phyloP scores from a whole-genome alignment of 2,113 vertebrate species.

The Bagarius yarrelli region DNA sequence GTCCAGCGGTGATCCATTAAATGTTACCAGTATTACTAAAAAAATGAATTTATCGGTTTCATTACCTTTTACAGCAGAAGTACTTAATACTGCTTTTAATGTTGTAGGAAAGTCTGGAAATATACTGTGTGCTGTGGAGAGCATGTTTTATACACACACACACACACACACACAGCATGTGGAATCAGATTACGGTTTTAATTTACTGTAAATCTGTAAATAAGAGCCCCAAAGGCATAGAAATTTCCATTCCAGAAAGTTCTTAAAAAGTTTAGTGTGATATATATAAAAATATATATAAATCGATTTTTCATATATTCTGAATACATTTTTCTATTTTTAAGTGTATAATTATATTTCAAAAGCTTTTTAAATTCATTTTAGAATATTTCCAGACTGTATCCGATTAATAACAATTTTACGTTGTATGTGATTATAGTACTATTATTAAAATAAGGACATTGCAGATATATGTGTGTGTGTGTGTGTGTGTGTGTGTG shows the following conservation, averaged over 20 bases:
- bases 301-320: not conserved
- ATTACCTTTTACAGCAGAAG: not conserved
- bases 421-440: constrained; percentile 42
- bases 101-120: not conserved
- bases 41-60: not conserved
- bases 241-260: constrained; percentile 58
- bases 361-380: constrained; percentile 53
- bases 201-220: constrained; percentile 9
- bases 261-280: constrained; percentile 27
- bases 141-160: constrained; percentile 22
- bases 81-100: not conserved
- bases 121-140: not conserved
- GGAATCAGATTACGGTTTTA: not conserved
- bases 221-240: not conserved
- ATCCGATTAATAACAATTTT: constrained; percentile 51
- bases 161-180: constrained; percentile 11
- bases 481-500: constrained; percentile 26
- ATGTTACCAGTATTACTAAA: not conserved
- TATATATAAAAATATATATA: not conserved
- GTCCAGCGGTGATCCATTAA: not conserved
- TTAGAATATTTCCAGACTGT: constrained; percentile 67
- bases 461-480: constrained; percentile 22
- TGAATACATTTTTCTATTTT: constrained; percentile 52
- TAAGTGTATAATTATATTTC: constrained; percentile 59
- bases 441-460: constrained; percentile 47